Evolutionary conservation across 2,888 invertebrate species (phyloP).

Genomic region (Lochmaea capreae): DNA sequence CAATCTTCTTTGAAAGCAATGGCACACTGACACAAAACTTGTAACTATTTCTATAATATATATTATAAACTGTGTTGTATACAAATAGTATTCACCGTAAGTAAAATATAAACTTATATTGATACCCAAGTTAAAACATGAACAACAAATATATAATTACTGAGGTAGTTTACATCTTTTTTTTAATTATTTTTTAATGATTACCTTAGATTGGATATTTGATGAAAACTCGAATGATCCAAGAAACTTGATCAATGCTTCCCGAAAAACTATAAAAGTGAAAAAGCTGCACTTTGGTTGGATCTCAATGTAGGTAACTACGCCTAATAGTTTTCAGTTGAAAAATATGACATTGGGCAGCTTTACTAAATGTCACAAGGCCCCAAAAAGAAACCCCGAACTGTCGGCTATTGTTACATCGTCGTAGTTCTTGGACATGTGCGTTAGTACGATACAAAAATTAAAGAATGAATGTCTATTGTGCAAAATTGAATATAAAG

Average conservation of each 20-base stretch:
- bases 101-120: conserved; percentile 60
- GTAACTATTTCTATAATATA: conserved; percentile 41
- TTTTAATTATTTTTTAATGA: conserved; percentile 39
- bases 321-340: not conserved
- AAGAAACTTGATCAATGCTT: conserved; percentile 21
- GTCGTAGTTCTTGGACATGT: conserved; percentile 10
- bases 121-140: conserved; percentile 64
- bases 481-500: conserved; percentile 37
- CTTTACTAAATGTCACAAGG: not conserved
- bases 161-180: conserved; percentile 66
- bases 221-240: conserved; percentile 47
- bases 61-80: conserved; percentile 51
- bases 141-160: conserved; percentile 67
- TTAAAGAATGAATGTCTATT: conserved; percentile 31
- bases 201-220: conserved; percentile 64
- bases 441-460: conserved; percentile 34
- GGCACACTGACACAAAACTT: conserved; percentile 66
- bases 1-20: conserved; percentile 55
- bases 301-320: not conserved
- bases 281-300: not conserved
- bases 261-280: conserved; percentile 39
- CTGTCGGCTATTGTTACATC: not conserved
- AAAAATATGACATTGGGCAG: not conserved
- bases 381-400: not conserved
- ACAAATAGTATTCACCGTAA: conserved; percentile 65